These are phyloP conservation scores for Alexandromys fortis DNA, from an alignment of 2,113 vertebrate genomes.

Conservation along the genomic window DNA sequence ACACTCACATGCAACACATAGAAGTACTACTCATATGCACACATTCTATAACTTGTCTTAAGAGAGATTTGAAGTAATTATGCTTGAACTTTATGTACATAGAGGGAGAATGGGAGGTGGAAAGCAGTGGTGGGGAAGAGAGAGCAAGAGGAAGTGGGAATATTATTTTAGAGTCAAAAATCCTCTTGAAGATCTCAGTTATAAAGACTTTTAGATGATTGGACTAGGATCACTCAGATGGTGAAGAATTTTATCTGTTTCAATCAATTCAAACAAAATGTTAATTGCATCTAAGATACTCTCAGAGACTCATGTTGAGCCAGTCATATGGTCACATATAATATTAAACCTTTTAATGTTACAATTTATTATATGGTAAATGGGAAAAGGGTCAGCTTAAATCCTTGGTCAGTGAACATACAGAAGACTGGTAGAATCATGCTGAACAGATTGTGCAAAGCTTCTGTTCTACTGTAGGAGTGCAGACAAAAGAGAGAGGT, in stretches of 20 bases:
- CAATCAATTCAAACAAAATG: not conserved
- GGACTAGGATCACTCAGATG: not conserved
- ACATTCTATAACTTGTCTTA: not conserved
- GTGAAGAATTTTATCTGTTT: not conserved
- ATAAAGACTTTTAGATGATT: not conserved
- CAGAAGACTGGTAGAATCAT: not conserved
- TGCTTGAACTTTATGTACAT: not conserved
- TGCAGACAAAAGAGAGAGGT: not conserved
- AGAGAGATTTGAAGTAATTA: not conserved
- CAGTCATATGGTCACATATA: not conserved
- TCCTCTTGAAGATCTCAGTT: not conserved
- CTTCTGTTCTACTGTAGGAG: not conserved
- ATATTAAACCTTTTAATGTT: not conserved
- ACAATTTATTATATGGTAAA: not conserved
- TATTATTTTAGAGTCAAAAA: not conserved
- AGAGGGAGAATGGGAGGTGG: not conserved
- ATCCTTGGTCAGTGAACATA: not conserved
- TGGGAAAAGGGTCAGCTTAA: not conserved
- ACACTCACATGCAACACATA: not conserved
- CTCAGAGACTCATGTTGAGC: not conserved
- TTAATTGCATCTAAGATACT: not conserved
- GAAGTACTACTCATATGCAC: not conserved
- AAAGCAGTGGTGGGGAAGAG: not conserved
- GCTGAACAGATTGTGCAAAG: not conserved
- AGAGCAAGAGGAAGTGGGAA: not conserved